Percentiles rank a stretch among this genome's conserved stretches.
These are phyloP conservation scores for Drosophila santomea DNA, from an alignment of 1,140 invertebrate species.

Conservation along the genomic window DNA sequence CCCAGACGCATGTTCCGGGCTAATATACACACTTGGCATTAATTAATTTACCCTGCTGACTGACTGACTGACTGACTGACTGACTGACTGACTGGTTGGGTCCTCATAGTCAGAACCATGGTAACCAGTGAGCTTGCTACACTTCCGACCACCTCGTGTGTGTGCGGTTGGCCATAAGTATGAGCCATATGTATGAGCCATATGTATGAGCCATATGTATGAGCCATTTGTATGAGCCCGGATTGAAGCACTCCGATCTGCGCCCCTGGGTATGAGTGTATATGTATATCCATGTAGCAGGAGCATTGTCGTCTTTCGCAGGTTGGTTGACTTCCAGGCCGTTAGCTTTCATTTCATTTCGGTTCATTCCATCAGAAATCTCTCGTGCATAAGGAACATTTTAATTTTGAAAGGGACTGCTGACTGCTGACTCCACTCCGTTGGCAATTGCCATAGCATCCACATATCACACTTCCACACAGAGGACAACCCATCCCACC, in stretches of 20 bases:
- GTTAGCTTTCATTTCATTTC: conserved; percentile 76
- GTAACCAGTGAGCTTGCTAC: conserved; percentile 22
- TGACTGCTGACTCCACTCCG: conserved; percentile 26
- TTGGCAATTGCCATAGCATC: conserved; percentile 73
- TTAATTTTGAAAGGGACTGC: conserved; percentile 70
- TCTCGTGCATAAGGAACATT: conserved; percentile 80
- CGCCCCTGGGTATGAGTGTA: neutral
- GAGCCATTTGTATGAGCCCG: neutral
- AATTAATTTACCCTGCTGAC: conserved; percentile 37
- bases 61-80: neutral
- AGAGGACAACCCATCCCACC: neutral
- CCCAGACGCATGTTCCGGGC: conserved; percentile 20
- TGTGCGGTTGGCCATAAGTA: neutral
- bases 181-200: neutral
- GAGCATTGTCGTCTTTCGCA: conserved; percentile 41
- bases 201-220: neutral
- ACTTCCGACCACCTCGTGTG: neutral
- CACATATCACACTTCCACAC: conserved; percentile 62
- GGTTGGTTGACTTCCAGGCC: conserved; percentile 72
- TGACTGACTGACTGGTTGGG: neutral
- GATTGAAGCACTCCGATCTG: too few species aligned
- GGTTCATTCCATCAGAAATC: conserved; percentile 74
- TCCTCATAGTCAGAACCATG: conserved; percentile 4
- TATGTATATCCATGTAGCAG: neutral
- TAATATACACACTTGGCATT: conserved; percentile 40